Percentiles rank a stretch among this genome's conserved stretches.
These are phyloP conservation scores for Muscicapa comitata DNA, from an alignment of 2,797 vertebrate species.

Conservation along the genomic window DNA sequence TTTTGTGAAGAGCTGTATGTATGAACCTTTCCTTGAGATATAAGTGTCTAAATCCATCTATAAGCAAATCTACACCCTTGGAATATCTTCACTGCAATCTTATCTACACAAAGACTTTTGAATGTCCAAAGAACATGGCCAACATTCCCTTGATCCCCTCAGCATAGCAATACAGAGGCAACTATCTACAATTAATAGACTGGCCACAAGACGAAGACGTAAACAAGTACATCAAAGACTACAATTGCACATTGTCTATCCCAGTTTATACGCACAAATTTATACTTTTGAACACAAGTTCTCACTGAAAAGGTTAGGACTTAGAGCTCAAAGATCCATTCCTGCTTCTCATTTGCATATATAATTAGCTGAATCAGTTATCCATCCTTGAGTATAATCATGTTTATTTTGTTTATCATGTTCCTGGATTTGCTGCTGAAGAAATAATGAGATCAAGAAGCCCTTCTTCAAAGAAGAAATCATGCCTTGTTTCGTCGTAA, in stretches of 20 bases:
- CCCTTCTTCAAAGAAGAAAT: not conserved
- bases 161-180: not conserved
- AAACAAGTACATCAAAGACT: not conserved
- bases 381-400: not conserved
- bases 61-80: not conserved
- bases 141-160: not conserved
- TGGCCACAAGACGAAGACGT: not conserved
- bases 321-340: not conserved
- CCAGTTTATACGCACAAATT: not conserved
- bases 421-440: not conserved
- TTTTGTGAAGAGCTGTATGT: not conserved
- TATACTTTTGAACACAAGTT: not conserved
- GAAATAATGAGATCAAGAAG: not conserved
- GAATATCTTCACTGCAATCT: not conserved
- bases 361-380: not conserved
- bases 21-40: not conserved
- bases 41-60: not conserved
- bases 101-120: not conserved
- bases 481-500: not conserved
- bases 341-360: not conserved
- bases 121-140: not conserved
- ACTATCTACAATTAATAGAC: not conserved
- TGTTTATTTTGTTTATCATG: not conserved
- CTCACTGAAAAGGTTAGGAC: not conserved
- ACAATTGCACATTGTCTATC: not conserved